These are phyloP conservation scores for Magallana nippona DNA, from an alignment of 2,888 invertebrate species.

Conservation along the genomic window DNA sequence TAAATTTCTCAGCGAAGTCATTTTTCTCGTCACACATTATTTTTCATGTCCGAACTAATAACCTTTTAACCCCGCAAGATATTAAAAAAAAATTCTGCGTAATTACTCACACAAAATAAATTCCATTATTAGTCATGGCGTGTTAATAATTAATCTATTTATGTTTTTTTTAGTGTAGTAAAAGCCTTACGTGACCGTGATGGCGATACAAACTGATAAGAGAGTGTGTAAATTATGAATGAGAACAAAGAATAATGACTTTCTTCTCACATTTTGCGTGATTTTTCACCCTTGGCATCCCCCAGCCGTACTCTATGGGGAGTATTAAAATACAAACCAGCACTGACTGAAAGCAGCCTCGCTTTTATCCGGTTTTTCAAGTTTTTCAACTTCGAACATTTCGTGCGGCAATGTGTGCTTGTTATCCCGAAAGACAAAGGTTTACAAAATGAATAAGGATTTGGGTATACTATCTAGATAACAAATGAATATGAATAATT, in stretches of 20 bases:
- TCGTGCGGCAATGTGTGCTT: not conserved
- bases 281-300: not conserved
- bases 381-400: not conserved
- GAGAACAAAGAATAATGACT: conserved; percentile 32
- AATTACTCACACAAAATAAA: conserved; percentile 14
- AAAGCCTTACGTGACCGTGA: not conserved
- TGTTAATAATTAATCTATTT: conserved; percentile 14
- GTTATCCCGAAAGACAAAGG: too few species aligned
- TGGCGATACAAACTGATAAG: not conserved
- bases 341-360: not conserved
- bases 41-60: not conserved
- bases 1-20: too few species aligned
- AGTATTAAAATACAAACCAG: not conserved
- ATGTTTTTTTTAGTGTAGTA: not conserved
- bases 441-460: too few species aligned
- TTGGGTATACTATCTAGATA: too few species aligned
- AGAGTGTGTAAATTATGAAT: conserved; percentile 22
- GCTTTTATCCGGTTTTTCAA: not conserved
- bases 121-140: conserved; percentile 11
- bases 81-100: not conserved
- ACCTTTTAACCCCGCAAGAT: not conserved
- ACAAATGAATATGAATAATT: too few species aligned
- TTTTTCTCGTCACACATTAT: too few species aligned
- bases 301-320: not conserved
- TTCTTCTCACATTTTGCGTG: conserved; percentile 13